Evolutionary conservation across 1,140 invertebrate genomes (phyloP).

Genomic region (Hyles euphorbiae): DNA sequence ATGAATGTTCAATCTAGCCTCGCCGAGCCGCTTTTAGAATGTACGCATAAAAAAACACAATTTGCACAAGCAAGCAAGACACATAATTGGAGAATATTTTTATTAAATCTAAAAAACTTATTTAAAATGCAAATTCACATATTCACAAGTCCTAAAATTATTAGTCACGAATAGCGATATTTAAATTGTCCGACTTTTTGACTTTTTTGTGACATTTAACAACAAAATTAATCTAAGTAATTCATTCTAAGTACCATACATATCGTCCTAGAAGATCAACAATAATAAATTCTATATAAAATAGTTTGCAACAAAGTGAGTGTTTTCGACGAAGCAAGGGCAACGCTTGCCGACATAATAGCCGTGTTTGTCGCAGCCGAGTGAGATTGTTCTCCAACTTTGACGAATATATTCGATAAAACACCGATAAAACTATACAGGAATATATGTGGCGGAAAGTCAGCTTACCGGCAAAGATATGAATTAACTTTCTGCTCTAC

Average conservation of each 20-base stretch:
- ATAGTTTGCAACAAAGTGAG: conserved; percentile 27
- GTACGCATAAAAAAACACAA: conserved; percentile 17
- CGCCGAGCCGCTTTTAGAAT: conserved; percentile 12
- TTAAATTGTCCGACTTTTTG: no score
- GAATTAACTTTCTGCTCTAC: no score
- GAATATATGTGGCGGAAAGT: conserved; percentile 1
- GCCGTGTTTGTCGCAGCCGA: conserved; percentile 28
- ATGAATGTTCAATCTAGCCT: conserved; percentile 6
- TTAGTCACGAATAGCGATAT: no score
- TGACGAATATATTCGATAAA: conserved; percentile 16
- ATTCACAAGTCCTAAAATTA: not conserved
- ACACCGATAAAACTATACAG: conserved; percentile 20
- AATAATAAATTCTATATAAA: conserved; percentile 2
- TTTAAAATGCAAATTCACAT: not conserved
- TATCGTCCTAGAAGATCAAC: not conserved
- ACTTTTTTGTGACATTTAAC: no score
- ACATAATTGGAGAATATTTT: not conserved
- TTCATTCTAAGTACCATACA: not conserved
- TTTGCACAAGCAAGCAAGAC: no score
- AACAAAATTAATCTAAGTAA: no score
- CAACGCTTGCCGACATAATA: conserved; percentile 21
- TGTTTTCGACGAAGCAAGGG: conserved; percentile 25
- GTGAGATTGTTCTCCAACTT: conserved; percentile 24
- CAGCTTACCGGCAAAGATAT: no score
- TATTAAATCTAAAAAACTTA: not conserved